Conservation (phyloP, 2,888 invertebrate species). For the Pandemis corylana region DNA sequence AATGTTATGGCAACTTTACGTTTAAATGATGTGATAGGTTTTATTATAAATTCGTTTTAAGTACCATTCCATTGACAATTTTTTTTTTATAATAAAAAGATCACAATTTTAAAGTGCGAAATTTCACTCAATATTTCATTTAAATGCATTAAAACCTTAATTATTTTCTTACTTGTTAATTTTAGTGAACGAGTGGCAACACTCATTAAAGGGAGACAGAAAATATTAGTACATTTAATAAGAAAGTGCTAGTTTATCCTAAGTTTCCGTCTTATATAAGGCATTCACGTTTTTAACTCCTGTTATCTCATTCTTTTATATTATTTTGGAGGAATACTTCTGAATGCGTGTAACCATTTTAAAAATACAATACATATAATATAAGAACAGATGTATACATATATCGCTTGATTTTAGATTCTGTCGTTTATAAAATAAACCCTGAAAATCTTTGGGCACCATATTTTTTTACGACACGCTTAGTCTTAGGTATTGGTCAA, state of each 20-base stretch:
- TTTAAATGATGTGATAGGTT: constrained; percentile 4
- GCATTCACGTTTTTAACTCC: not conserved
- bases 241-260: not conserved
- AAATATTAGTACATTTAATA: not conserved
- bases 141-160: constrained; percentile 52
- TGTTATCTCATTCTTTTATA: not conserved
- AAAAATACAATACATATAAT: not conserved
- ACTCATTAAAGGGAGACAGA: not conserved
- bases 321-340: not conserved
- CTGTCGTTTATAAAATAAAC: too few species aligned
- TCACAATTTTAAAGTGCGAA: constrained; percentile 3
- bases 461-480: too few species aligned
- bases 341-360: not conserved
- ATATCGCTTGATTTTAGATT: too few species aligned
- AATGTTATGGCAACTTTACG: constrained; percentile 28
- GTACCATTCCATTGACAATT: not conserved
- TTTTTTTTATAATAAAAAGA: not conserved
- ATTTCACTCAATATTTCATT: constrained; percentile 34
- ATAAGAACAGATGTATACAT: too few species aligned
- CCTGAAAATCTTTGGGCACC: too few species aligned
- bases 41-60: constrained; percentile 15
- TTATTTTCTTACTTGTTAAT: constrained; percentile 26
- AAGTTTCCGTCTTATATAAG: constrained; percentile 1
- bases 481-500: too few species aligned
- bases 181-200: not conserved